Conservation (phyloP, 2,797 vertebrate genomes). For the Sarcophilus harrisii region DNA sequence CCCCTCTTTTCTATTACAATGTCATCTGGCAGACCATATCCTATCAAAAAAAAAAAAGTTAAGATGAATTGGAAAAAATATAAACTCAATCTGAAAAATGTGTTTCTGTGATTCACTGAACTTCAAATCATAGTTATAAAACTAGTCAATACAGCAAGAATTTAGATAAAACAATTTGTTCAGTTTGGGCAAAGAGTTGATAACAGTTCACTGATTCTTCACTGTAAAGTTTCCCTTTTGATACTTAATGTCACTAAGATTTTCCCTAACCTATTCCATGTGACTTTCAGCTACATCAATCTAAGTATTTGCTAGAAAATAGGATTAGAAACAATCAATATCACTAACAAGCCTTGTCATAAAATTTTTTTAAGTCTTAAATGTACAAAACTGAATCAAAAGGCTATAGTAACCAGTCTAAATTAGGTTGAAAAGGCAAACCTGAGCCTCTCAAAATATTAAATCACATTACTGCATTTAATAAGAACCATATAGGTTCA, state of each 20-base stretch:
- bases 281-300: neutral
- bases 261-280: neutral
- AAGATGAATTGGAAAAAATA: neutral
- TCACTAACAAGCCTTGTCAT: neutral
- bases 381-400: neutral
- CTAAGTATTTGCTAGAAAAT: neutral
- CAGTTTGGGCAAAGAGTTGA: neutral
- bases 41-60: conserved; percentile 80
- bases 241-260: neutral
- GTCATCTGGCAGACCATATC: conserved; percentile 95
- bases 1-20: conserved; percentile 94
- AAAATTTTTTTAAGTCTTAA: conserved; percentile 5
- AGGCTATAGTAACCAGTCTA: conserved; percentile 15
- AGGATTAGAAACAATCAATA: neutral
- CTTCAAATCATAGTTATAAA: neutral
- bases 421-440: conserved; percentile 32
- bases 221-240: neutral
- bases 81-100: neutral
- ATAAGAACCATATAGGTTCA: neutral
- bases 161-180: conserved; percentile 19
- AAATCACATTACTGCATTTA: neutral
- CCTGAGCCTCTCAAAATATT: conserved; percentile 17
- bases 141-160: neutral
- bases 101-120: neutral
- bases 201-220: neutral